phyloP scores from a whole-genome alignment of 2,888 invertebrate species.

The Mesorhabditis spiculigera region DNA sequence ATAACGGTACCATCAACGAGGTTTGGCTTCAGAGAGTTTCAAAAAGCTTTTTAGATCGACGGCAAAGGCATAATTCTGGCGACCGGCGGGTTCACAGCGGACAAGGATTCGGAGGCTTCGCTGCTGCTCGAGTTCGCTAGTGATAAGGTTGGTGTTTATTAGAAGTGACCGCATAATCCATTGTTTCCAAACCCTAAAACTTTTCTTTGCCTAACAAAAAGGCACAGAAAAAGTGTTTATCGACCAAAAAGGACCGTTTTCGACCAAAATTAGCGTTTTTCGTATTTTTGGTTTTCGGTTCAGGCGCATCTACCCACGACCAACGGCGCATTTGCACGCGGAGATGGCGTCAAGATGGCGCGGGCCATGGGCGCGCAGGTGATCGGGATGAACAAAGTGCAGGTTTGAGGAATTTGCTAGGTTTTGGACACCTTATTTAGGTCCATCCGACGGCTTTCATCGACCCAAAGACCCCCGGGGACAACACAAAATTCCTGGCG shows the following conservation, averaged over 20 bases:
- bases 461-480: conserved; percentile 53
- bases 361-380: conserved; percentile 51
- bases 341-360: conserved; percentile 55
- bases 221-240: no score
- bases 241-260: no score
- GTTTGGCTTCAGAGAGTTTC: not conserved
- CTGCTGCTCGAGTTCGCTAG: conserved; percentile 52
- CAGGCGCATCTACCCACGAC: conserved; percentile 50
- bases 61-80: conserved; percentile 55
- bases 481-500: conserved; percentile 56
- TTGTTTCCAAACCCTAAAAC: no score
- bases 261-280: no score
- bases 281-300: no score
- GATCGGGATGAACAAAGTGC: conserved; percentile 55
- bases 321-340: conserved; percentile 56
- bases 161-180: no score
- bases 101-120: conserved; percentile 38
- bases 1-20: conserved; percentile 8
- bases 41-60: conserved; percentile 19
- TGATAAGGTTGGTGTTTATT: conserved; percentile 18
- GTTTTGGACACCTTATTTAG: conserved; percentile 16
- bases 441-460: conserved; percentile 57
- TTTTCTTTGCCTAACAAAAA: not conserved
- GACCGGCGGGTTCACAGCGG: conserved; percentile 57
- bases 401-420: conserved; percentile 13